A percentile compares a stretch with the other conserved stretches of the same genome.
Conservation (phyloP, 2,888 invertebrate species). For the Rosalia funebris region DNA sequence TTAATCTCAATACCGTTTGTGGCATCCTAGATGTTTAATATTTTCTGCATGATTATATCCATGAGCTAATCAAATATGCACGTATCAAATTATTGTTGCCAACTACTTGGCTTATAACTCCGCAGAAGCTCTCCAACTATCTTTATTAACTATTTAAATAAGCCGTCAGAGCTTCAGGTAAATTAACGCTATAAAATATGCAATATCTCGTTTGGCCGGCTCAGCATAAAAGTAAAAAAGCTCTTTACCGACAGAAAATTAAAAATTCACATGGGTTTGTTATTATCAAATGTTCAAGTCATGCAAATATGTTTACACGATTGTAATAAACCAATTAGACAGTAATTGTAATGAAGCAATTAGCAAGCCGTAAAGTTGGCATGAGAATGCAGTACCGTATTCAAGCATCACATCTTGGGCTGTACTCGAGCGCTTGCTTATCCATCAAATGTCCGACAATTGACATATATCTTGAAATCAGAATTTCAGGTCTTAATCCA, state of each 20-base stretch:
- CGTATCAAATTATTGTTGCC: conserved; percentile 10
- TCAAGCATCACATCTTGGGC: conserved; percentile 1
- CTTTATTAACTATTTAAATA: conserved; percentile 12
- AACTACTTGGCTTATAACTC: conserved; percentile 1
- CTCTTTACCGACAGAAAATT: conserved; percentile 15
- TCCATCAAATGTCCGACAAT: too few relatives aligned
- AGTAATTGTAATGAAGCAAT: conserved; percentile 30
- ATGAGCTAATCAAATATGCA: conserved; percentile 9
- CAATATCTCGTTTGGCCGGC: background rate
- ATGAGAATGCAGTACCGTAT: conserved; percentile 10
- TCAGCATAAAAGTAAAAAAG: conserved; percentile 4
- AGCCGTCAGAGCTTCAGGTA: background rate
- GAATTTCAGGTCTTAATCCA: too few relatives aligned
- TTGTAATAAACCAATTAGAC: conserved; percentile 29
- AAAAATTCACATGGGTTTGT: conserved; percentile 10
- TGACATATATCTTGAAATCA: too few relatives aligned
- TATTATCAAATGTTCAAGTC: conserved; percentile 23
- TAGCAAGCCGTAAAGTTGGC: conserved; percentile 21
- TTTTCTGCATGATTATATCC: too few relatives aligned
- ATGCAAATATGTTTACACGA: conserved; percentile 21
- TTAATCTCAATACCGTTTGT: too few relatives aligned
- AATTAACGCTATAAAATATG: conserved; percentile 19
- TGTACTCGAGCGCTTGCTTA: too few relatives aligned
- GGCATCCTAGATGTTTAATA: too few relatives aligned
- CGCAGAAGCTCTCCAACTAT: conserved; percentile 5